Conservation (phyloP, 2,797 vertebrate species). For the Knipowitschia caucasica region DNA sequence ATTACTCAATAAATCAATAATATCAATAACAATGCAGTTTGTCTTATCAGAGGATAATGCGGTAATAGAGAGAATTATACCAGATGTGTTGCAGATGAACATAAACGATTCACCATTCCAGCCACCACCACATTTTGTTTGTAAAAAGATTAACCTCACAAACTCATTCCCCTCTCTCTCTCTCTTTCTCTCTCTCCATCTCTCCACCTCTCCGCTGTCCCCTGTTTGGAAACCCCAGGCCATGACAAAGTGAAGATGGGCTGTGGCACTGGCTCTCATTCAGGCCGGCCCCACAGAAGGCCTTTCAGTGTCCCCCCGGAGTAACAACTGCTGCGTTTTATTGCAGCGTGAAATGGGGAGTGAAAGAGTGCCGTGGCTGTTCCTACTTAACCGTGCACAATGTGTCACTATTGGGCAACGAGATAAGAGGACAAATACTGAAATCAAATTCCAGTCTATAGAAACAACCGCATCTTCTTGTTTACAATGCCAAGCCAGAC, state of each 20-base stretch:
- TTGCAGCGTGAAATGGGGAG: conserved; percentile 83
- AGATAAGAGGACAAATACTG: conserved; percentile 73
- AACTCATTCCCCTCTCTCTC: background rate
- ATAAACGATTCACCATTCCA: too few species aligned
- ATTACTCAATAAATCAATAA: background rate
- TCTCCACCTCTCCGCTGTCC: conserved; percentile 2
- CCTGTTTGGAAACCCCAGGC: conserved; percentile 22
- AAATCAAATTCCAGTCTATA: conserved; percentile 44
- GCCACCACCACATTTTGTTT: too few species aligned
- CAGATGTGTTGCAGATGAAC: too few species aligned
- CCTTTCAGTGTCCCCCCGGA: conserved; percentile 79
- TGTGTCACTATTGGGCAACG: conserved; percentile 71
- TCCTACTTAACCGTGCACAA: conserved; percentile 80
- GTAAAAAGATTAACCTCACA: background rate
- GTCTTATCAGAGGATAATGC: too few species aligned
- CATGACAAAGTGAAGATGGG: conserved; percentile 68
- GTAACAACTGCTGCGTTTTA: conserved; percentile 83
- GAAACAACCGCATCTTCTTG: conserved; percentile 41
- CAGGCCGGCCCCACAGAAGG: conserved; percentile 81
- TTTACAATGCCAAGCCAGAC: conserved; percentile 49
- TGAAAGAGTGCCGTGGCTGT: conserved; percentile 80
- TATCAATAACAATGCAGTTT: background rate
- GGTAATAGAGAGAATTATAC: too few species aligned
- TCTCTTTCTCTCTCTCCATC: background rate
- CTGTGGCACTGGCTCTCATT: conserved; percentile 76